Evolutionary conservation across 2,888 invertebrate species (phyloP).

Genomic region (Neoascia interrupta): DNA sequence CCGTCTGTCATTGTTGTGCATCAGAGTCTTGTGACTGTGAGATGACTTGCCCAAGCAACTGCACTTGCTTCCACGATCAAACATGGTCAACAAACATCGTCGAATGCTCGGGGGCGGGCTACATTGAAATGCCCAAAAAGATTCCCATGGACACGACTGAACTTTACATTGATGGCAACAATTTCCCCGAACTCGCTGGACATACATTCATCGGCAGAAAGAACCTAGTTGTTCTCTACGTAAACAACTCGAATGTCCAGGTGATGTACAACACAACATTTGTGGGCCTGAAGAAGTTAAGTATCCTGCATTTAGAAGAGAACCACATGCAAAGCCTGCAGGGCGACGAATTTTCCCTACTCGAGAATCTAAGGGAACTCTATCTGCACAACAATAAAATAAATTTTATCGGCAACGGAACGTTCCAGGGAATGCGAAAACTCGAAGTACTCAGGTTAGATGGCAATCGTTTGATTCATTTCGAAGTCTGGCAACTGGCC

Average conservation of each 20-base stretch:
- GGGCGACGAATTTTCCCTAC: slow-evolving; percentile 90
- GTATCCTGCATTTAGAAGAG: slow-evolving; percentile 91
- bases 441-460: slow-evolving; percentile 92
- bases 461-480: slow-evolving; percentile 89
- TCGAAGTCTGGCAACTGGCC: slow-evolving; percentile 92
- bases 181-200: slow-evolving; percentile 91
- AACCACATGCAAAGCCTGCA: slow-evolving; percentile 89
- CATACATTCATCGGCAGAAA: slow-evolving; percentile 96
- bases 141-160: slow-evolving; percentile 98
- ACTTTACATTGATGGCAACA: slow-evolving; percentile 95
- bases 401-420: slow-evolving; percentile 90
- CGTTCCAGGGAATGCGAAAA: slow-evolving; percentile 89
- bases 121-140: slow-evolving; percentile 90
- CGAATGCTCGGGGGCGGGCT: slow-evolving; percentile 91
- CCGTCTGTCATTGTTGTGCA: slow-evolving; percentile 96
- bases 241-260: slow-evolving; percentile 93
- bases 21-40: slow-evolving; percentile 98
- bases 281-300: slow-evolving; percentile 89
- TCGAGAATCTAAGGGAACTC: slow-evolving; percentile 91
- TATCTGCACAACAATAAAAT: slow-evolving; percentile 93
- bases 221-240: slow-evolving; percentile 91
- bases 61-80: slow-evolving; percentile 96
- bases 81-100: slow-evolving; percentile 96
- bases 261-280: slow-evolving; percentile 94
- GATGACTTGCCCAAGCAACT: slow-evolving; percentile 96